Base-by-base conservation (phyloP, 2,113 vertebrate genomes). In the Melanerpes aurifrons region DNA sequence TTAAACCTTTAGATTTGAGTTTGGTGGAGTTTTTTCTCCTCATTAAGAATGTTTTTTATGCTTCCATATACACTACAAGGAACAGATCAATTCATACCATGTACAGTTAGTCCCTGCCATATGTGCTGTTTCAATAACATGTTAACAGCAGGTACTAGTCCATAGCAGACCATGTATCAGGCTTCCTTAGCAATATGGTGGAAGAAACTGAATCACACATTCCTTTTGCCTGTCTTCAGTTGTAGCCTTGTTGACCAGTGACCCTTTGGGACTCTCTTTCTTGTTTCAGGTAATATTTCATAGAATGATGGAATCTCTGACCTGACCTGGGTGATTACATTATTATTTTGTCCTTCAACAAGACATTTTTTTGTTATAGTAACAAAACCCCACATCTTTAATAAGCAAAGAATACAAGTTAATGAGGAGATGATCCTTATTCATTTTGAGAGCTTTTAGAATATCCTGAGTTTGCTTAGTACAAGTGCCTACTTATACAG, bases 281-380 rank as follows among this genome's bases (percentile, higher is more conserved):
- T 21, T 61, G 28, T 91, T 86, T 90, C 57, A 77, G 86, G 64
- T 89, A 62, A 48, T 53, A 54, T 25, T 82, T 79, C 50, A 53
- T 53, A 53, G 50, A 53, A 24, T 53, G 64, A 53, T 53, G 24
- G 50, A 53, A 12, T 53, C 69, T 86, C 56, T 92, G 63, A 67
- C 79, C 32, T 80, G 64, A 85, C 45, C 43, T 53, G 40, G 7
- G 22, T 73, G 48, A 80, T 82, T 35, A 67, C 47, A 20, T 68
- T 84, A 19, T 79, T 86, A 50, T 92, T 90, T 92, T 90, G 59
- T 82, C 81, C 74, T 93, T 91, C 78, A 91, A 47, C 56, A 56
- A 61, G 54, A 59, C 19, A 50, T 12, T 9, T 45, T 73, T 89
- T 75, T 24, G 22, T 21, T 48, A 9, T 82, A 50, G 71, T 59